Evolutionary conservation across 2,797 vertebrate species (phyloP).

Genomic region (Schizopygopsis pylzovi): DNA sequence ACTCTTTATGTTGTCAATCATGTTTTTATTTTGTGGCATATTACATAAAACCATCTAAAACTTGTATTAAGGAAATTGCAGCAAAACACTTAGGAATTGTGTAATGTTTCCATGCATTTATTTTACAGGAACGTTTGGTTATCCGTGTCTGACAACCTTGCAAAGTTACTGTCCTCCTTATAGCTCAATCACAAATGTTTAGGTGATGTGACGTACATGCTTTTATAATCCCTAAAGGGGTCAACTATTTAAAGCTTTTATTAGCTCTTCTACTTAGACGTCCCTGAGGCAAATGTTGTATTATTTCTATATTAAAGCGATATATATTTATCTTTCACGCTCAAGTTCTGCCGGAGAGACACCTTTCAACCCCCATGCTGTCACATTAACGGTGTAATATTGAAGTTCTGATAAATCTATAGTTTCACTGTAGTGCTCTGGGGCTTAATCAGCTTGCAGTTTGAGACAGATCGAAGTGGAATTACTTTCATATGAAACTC

Average conservation of each 20-base stretch:
- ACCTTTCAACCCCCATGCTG: slow-evolving; percentile 9
- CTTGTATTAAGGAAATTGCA: neutral
- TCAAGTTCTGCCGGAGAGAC: slow-evolving; percentile 1
- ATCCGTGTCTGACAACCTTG: neutral
- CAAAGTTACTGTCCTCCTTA: slow-evolving; percentile 2
- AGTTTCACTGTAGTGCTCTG: slow-evolving; percentile 38
- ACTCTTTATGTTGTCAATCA: neutral
- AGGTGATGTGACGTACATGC: neutral
- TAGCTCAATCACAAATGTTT: slow-evolving; percentile 23
- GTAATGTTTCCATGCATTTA: slow-evolving; percentile 2
- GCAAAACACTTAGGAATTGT: neutral
- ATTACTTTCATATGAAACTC: slow-evolving; percentile 50
- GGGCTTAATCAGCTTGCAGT: slow-evolving; percentile 50
- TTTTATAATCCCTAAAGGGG: slow-evolving; percentile 31
- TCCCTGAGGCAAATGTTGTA: slow-evolving; percentile 12
- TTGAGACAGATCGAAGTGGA: slow-evolving; percentile 38
- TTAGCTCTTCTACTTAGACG: neutral
- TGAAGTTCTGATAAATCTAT: slow-evolving; percentile 34
- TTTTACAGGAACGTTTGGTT: neutral
- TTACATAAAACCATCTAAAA: slow-evolving; percentile 3
- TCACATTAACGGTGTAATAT: slow-evolving; percentile 33
- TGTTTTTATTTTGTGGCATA: neutral
- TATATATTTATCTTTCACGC: slow-evolving; percentile 24
- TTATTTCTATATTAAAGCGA: slow-evolving; percentile 15
- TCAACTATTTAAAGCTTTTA: slow-evolving; percentile 34